Evolutionary conservation across 2,797 vertebrate species (phyloP).

Genomic region (Poeciliopsis presidionis): DNA sequence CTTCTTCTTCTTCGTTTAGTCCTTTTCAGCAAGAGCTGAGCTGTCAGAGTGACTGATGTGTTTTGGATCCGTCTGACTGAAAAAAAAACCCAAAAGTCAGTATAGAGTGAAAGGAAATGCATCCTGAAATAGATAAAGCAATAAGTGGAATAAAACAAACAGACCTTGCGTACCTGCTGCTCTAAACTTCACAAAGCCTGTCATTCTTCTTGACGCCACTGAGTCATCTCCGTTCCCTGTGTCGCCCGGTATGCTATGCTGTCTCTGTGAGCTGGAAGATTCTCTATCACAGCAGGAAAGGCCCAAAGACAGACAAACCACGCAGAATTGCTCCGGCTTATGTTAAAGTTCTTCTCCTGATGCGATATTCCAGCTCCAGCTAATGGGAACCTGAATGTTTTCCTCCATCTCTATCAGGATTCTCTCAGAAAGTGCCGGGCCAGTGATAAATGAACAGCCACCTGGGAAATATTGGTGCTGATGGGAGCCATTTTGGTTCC

Average conservation of each 20-base stretch:
- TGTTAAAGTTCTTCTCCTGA: constrained; percentile 38
- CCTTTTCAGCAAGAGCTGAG: constrained; percentile 14
- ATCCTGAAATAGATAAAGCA: neutral
- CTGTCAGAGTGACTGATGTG: constrained; percentile 33
- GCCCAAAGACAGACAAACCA: constrained; percentile 41
- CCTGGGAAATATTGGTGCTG: constrained; percentile 65
- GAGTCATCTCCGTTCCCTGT: neutral
- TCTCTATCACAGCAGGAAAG: neutral
- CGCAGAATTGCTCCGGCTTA: neutral
- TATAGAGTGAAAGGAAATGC: neutral
- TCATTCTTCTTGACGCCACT: neutral
- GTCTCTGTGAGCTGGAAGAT: neutral
- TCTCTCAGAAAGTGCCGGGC: constrained; percentile 48
- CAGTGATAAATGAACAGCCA: constrained; percentile 69
- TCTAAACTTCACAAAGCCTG: neutral
- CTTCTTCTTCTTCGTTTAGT: neutral
- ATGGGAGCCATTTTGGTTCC: constrained; percentile 69
- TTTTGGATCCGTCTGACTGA: constrained; percentile 18
- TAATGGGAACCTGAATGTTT: constrained; percentile 50
- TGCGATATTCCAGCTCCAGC: constrained; percentile 44
- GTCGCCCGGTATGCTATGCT: neutral
- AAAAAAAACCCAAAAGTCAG: neutral
- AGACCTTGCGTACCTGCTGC: neutral
- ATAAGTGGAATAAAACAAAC: neutral
- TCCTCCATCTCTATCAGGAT: constrained; percentile 48